These are phyloP conservation scores for Isichthys henryi DNA, from an alignment of 2,113 vertebrate species.

Conservation along the genomic window DNA sequence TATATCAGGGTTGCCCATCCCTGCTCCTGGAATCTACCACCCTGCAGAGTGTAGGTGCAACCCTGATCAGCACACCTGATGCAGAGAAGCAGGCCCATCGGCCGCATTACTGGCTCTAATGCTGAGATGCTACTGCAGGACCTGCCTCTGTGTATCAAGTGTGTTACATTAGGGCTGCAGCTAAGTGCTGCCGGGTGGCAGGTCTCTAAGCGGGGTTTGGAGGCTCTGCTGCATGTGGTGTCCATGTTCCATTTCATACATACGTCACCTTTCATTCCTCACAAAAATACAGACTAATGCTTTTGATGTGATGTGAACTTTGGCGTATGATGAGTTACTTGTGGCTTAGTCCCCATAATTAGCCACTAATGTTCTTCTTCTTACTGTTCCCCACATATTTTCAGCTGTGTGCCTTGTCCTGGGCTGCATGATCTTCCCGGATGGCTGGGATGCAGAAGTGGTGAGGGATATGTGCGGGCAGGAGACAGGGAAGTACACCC, in stretches of 20 bases:
- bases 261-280: neutral
- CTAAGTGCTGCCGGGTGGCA: no score
- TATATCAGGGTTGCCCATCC: neutral
- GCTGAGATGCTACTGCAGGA: no score
- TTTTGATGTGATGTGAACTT: neutral
- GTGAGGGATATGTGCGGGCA: constrained; percentile 86
- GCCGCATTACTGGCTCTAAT: no score
- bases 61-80: no score
- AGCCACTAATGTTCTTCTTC: neutral
- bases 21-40: no score
- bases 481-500: constrained; percentile 79
- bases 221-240: no score
- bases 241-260: neutral
- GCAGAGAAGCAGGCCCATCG: no score
- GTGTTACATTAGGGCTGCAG: no score
- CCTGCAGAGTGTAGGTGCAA: no score
- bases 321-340: neutral
- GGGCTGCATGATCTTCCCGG: constrained; percentile 87
- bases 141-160: no score
- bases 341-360: neutral
- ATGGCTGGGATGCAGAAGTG: constrained; percentile 87
- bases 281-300: neutral
- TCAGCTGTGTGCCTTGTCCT: constrained; percentile 83
- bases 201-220: no score
- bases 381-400: neutral